Conservation (phyloP, 2,888 invertebrate species). For the Rugalucina vietnamica region DNA sequence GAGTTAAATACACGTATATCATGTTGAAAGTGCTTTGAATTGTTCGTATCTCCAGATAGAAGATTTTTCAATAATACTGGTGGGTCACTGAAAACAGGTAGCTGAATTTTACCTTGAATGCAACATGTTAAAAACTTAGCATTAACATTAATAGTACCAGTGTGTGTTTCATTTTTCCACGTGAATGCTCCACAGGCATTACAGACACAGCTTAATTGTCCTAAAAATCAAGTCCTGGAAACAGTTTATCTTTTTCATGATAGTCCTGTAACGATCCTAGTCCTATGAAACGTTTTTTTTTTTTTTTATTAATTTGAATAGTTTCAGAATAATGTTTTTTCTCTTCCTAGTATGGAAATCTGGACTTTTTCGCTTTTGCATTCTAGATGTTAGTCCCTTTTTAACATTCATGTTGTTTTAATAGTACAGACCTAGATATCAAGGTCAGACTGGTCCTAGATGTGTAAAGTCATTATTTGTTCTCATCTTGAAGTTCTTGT, state of each 20-base stretch:
- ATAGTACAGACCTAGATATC: too few relatives aligned
- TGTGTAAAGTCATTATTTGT: too few relatives aligned
- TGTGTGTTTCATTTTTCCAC: background rate
- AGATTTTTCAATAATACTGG: background rate
- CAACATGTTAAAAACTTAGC: constrained; percentile 1
- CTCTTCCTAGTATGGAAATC: too few relatives aligned
- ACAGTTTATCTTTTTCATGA: background rate
- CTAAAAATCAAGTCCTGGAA: background rate
- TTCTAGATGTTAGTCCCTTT: too few relatives aligned
- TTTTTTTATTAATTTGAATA: too few relatives aligned
- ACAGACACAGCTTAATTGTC: background rate
- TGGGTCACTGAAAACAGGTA: constrained; percentile 1
- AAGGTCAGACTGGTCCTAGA: too few relatives aligned
- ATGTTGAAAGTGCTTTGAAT: constrained; percentile 2
- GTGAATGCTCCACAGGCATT: background rate
- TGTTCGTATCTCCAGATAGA: background rate
- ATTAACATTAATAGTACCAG: background rate
- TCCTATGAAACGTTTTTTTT: too few relatives aligned
- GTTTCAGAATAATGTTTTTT: too few relatives aligned
- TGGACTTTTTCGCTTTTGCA: too few relatives aligned
- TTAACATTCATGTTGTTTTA: too few relatives aligned
- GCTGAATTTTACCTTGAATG: background rate
- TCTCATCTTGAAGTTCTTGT: too few relatives aligned
- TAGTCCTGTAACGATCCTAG: background rate
- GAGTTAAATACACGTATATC: background rate